These are phyloP conservation scores for Holothuria glaberrima DNA, from an alignment of 35 echinoderm and acorn worm species.

Conservation along the genomic window DNA sequence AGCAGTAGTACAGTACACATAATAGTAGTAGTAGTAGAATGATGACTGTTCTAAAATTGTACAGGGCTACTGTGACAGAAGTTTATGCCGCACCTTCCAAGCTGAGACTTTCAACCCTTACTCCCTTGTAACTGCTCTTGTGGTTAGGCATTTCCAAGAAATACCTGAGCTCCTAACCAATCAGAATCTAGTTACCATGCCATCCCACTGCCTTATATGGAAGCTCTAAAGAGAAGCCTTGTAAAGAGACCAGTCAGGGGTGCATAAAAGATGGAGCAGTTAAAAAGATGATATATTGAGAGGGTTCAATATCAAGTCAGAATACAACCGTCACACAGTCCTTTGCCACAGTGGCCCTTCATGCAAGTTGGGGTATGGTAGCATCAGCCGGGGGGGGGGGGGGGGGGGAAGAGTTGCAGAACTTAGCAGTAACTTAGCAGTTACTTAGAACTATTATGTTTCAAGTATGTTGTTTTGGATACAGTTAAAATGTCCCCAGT, in stretches of 20 bases:
- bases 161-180: not conserved
- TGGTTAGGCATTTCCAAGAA: slow-evolving; percentile 31
- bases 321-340: no score
- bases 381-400: no score
- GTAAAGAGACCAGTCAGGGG: not conserved
- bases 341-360: no score
- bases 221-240: slow-evolving; percentile 30
- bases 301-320: no score
- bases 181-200: not conserved
- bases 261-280: no score
- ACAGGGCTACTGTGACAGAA: not conserved
- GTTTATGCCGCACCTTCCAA: not conserved
- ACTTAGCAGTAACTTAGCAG: no score
- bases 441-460: no score
- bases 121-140: not conserved
- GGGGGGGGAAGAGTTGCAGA: no score
- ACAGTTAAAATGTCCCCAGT: no score
- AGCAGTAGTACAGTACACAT: not conserved
- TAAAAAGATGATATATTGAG: not conserved
- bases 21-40: no score
- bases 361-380: no score
- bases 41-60: not conserved
- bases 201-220: slow-evolving; percentile 43
- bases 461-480: no score
- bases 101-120: not conserved